Evolutionary conservation across 2,113 vertebrate species (phyloP).

Genomic region (Spea multiplicata): DNA sequence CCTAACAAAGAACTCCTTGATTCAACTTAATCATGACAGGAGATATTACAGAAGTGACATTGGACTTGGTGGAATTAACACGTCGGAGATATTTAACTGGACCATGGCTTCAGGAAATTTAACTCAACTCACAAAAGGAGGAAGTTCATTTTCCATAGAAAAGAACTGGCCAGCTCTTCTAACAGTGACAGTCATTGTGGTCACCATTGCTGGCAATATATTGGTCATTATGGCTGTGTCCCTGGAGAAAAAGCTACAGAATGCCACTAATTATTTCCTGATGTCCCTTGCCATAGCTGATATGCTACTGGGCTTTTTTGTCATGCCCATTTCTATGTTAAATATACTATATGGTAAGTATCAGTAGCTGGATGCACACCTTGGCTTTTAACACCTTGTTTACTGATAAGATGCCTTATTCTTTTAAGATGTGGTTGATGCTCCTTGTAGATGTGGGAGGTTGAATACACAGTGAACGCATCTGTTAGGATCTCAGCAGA

Average conservation of each 20-base stretch:
- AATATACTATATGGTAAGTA: slow-evolving; percentile 91
- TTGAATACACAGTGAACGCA: no score
- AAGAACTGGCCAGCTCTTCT: slow-evolving; percentile 92
- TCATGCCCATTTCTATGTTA: slow-evolving; percentile 96
- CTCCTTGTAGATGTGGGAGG: no score
- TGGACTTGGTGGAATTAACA: slow-evolving; percentile 59
- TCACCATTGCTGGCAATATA: slow-evolving; percentile 92
- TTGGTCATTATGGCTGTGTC: slow-evolving; percentile 95
- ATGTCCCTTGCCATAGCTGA: slow-evolving; percentile 96
- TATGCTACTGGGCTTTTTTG: slow-evolving; percentile 91
- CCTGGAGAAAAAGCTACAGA: slow-evolving; percentile 94
- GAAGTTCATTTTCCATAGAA: slow-evolving; percentile 57
- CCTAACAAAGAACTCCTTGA: slow-evolving; percentile 61
- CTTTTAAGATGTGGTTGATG: no score
- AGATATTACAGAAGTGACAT: slow-evolving; percentile 57
- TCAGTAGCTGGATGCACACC: neutral
- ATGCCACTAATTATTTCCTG: slow-evolving; percentile 95
- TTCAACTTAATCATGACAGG: slow-evolving; percentile 58
- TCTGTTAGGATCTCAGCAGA: no score
- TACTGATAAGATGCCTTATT: no score
- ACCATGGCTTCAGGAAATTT: slow-evolving; percentile 64
- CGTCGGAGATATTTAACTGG: slow-evolving; percentile 67
- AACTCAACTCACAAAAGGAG: slow-evolving; percentile 65
- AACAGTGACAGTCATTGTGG: slow-evolving; percentile 76
- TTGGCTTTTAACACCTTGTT: neutral